Base-by-base conservation (phyloP, 1,140 invertebrate genomes). In the Battus philenor region DNA sequence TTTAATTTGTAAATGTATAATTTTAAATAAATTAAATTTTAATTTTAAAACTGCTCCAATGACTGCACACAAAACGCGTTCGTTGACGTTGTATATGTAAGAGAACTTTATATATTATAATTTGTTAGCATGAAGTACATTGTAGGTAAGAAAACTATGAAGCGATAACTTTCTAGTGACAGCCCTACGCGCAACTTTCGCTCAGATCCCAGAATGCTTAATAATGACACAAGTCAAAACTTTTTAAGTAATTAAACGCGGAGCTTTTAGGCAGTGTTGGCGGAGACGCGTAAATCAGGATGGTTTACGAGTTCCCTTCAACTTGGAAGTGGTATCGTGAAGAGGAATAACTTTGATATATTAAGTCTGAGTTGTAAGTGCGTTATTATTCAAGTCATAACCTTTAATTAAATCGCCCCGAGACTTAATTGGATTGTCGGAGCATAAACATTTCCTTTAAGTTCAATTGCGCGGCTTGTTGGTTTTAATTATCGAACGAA, bases 191-290 rank as follows among this genome's bases (percentile, higher is more conserved):
- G n/a, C 16, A 34, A 54, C 30, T 51, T 54, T 34, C 31, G 24
- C 20, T 20, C 47, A 34, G 11, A 38, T 55, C 34, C 52, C 18
- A 8, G 26, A 44, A 49, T 20, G 47, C 46, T 61, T 56, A 51
- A 44, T 51, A 57, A 60, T 31, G 49, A 45, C 33, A 52, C 48
- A 33, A 59, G 58, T 54, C 46, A 57, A 55, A 69, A 74, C 36
- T 61, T 70, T 66, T 59, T 59, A 54, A 64, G 58, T 68, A 65
- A 70, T 74, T 71, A 63, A 60, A 56, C 47, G 49, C 47, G 50
- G 50, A 47, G 45, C 54, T 50, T 54, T 54, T 52, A 44, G 53
- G 31, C 49, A 59, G 52, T 55, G 46, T 59, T 38, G 27, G 27
- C n/a, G 33, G 10, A 16, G 12, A n/a, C 27, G 16, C 24, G 38